phyloP scores from a whole-genome alignment of 2,888 invertebrate genomes.

The Apamea crenata region DNA sequence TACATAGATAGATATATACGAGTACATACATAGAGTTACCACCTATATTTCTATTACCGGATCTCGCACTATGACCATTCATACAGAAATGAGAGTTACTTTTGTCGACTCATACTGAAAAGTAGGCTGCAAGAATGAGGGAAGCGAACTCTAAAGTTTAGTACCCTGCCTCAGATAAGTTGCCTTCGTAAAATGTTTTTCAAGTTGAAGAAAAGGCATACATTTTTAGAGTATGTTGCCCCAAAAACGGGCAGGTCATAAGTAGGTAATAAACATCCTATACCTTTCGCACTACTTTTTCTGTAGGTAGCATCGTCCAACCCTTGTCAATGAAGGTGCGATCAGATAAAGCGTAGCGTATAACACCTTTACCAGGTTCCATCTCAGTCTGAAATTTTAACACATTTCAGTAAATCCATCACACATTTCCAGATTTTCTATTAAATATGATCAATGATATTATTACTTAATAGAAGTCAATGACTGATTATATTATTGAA shows the following conservation, averaged over 20 bases:
- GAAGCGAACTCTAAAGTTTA: too few species aligned
- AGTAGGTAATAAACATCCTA: not conserved
- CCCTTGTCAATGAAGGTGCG: constrained; percentile 85
- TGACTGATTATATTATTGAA: too few species aligned
- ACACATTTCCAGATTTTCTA: not conserved
- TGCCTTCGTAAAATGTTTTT: not conserved
- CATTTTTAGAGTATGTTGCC: not conserved
- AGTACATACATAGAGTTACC: too few species aligned
- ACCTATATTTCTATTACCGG: too few species aligned
- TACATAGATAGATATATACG: too few species aligned
- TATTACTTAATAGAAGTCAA: too few species aligned
- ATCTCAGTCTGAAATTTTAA: constrained; percentile 46
- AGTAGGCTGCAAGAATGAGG: too few species aligned
- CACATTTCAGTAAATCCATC: not conserved
- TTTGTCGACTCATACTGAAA: too few species aligned
- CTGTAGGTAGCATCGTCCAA: constrained; percentile 86
- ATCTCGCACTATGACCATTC: too few species aligned
- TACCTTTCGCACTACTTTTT: constrained; percentile 85
- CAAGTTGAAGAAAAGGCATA: not conserved
- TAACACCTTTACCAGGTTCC: constrained; percentile 75
- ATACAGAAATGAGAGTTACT: too few species aligned
- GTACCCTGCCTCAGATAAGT: too few species aligned
- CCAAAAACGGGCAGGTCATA: not conserved
- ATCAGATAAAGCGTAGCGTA: constrained; percentile 83
- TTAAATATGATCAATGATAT: too few species aligned